phyloP scores from a whole-genome alignment of 2,797 vertebrate species.

The Anas bahamensis region DNA sequence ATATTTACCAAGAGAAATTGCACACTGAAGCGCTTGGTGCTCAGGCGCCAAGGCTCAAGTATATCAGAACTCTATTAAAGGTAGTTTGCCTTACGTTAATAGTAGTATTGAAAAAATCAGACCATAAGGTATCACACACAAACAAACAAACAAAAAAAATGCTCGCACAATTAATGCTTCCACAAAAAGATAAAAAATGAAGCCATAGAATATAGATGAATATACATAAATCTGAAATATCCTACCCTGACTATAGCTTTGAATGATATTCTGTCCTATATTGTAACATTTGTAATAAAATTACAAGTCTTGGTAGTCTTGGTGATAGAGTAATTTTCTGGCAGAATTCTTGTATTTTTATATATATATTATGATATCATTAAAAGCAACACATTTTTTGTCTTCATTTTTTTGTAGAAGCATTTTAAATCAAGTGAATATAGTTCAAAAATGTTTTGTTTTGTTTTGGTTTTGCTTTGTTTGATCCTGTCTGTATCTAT shows the following conservation, averaged over 20 bases:
- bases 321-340: background rate
- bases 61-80: background rate
- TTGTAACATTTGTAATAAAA: background rate
- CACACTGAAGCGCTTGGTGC: background rate
- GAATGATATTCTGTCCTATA: background rate
- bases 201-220: background rate
- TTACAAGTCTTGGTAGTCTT: background rate
- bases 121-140: background rate
- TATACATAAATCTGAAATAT: background rate
- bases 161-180: background rate
- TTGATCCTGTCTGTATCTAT: background rate
- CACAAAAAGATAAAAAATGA: background rate
- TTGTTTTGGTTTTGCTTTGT: background rate
- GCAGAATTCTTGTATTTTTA: background rate
- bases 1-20: conserved; percentile 27
- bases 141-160: background rate
- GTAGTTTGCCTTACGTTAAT: background rate
- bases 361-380: background rate
- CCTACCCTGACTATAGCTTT: background rate
- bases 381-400: background rate
- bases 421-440: background rate
- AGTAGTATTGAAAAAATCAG: background rate
- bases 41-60: background rate
- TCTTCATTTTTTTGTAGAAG: background rate
- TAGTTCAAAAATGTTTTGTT: background rate